Conservation (phyloP, 2,797 vertebrate species). For the Lindbergichthys nudifrons region DNA sequence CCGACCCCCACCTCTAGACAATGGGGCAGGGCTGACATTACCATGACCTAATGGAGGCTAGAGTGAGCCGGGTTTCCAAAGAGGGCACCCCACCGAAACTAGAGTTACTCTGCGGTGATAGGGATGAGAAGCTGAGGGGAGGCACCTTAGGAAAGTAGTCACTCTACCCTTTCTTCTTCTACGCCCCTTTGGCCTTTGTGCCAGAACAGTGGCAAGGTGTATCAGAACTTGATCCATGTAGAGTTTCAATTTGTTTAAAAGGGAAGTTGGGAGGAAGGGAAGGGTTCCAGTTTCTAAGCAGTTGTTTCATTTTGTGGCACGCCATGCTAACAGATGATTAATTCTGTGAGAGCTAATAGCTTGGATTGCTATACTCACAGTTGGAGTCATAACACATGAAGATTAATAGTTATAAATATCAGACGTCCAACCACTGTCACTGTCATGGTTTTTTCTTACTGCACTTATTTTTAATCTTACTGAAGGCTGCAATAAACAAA, state of each 20-base stretch:
- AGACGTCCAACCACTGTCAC: not conserved
- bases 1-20: constrained; percentile 78
- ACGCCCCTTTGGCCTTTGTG: constrained; percentile 69
- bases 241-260: constrained; percentile 63
- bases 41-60: constrained; percentile 77
- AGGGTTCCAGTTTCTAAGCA: constrained; percentile 57
- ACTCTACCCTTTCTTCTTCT: constrained; percentile 63
- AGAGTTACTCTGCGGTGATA: constrained; percentile 59
- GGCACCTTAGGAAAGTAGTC: constrained; percentile 57
- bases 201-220: constrained; percentile 62
- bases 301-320: constrained; percentile 49
- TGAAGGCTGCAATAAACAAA: not conserved
- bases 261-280: constrained; percentile 56
- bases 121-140: constrained; percentile 52
- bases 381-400: constrained; percentile 9
- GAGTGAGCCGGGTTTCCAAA: constrained; percentile 62
- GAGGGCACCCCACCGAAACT: constrained; percentile 75
- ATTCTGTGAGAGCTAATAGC: constrained; percentile 34
- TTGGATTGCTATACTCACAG: constrained; percentile 35
- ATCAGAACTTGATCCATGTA: constrained; percentile 73
- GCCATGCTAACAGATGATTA: constrained; percentile 32
- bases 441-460: not conserved
- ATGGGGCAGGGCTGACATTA: constrained; percentile 81
- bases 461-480: not conserved
- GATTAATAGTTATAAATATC: constrained; percentile 15